Base-by-base conservation (phyloP, 2,113 vertebrate genomes). In the Catharus bicknelli region DNA sequence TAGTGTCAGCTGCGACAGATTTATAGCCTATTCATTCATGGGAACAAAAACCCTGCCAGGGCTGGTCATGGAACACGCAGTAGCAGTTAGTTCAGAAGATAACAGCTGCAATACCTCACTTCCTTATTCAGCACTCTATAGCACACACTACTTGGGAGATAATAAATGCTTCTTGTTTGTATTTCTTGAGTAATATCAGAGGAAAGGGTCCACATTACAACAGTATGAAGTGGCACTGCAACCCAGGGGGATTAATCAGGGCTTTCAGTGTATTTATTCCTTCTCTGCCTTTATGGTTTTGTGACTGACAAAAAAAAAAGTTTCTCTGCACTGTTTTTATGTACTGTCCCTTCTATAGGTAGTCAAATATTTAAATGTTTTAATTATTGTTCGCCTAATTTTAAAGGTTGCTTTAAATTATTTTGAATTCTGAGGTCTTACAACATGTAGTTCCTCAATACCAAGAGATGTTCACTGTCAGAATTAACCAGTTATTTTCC, bases 11-110 rank as follows among this genome's bases (percentile, higher is more conserved):
- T 30, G n/a, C 86, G 90, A 97, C 97, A 97, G 98, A 98, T 98
- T 98, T 97, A 98, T 97, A 59, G 97, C 95, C 98, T 97, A 98
- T 98, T 98, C 98, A 97, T 98, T 97, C 98, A 97, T 95, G 97
- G 97, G 97, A 98, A 98, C 97, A 98, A 97, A 98, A 98, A 96
- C 96, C 96, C 97, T 97, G 97, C 97, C 98, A 96, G 86, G 82
- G 97, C 94, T 96, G 97, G 97, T 97, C 97, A 95, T 90, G 97
- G 97, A 97, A 97, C 97, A 95, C 29, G 93, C 97, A 96, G 96
- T 95, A 93, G 97, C 98, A 97, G 97, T 97, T 97, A 97, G 98
- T 97, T 98, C 96, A 94, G 95, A 97, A 98, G 97, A 98, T 97
- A 98, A 97, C 96, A 96, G 97, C 97, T 85, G 96, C 96, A 97